phyloP scores from a whole-genome alignment of 2,888 invertebrate genomes.

The Gortyna flavago region DNA sequence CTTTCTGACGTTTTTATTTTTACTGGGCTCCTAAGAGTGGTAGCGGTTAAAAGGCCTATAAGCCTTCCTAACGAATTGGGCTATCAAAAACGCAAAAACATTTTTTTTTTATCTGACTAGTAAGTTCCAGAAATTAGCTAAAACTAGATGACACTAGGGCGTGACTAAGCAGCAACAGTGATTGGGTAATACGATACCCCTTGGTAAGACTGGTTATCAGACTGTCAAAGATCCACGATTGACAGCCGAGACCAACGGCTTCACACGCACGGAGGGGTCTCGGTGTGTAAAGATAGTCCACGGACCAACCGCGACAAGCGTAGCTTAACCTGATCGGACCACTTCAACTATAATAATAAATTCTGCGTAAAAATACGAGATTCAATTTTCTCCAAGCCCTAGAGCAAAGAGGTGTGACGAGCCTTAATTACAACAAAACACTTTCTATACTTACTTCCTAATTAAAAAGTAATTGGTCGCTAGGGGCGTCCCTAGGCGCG shows the following conservation, averaged over 20 bases:
- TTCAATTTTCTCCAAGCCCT: slow-evolving; percentile 27
- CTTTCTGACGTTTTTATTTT: too few species aligned
- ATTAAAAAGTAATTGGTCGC: slow-evolving; percentile 82
- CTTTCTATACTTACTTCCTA: slow-evolving; percentile 78
- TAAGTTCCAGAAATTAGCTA: too few species aligned
- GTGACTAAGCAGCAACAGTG: too few species aligned
- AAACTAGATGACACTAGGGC: too few species aligned
- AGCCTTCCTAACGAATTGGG: too few species aligned
- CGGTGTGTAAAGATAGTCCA: too few species aligned
- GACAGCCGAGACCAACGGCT: background rate
- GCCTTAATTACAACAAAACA: slow-evolving; percentile 66
- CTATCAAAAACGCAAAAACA: too few species aligned
- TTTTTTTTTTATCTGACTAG: too few species aligned
- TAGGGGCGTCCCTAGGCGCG: slow-evolving; percentile 67
- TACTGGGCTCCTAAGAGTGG: too few species aligned
- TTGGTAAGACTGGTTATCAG: background rate
- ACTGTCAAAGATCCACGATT: background rate
- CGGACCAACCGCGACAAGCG: too few species aligned
- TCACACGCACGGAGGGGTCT: background rate
- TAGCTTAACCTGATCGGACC: background rate
- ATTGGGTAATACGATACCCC: background rate
- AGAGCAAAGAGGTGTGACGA: slow-evolving; percentile 43
- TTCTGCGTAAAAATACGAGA: slow-evolving; percentile 12
- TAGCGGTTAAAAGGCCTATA: too few species aligned
- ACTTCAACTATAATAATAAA: slow-evolving; percentile 1